Base-by-base conservation (phyloP, 2,888 invertebrate genomes). In the Apantesis nais region DNA sequence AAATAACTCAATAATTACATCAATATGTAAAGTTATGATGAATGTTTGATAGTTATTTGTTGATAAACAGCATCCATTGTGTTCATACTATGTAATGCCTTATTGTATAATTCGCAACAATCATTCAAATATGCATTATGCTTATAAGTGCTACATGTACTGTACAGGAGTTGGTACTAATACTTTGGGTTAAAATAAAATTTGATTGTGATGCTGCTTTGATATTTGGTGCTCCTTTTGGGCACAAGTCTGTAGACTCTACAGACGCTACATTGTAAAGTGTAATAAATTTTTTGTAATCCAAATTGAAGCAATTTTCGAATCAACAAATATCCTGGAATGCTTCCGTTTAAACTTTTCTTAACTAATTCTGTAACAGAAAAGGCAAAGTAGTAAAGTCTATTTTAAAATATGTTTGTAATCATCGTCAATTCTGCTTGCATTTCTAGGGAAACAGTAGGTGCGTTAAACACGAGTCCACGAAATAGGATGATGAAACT, bases 401-500 rank as follows among this genome's bases (percentile, higher is more conserved):
- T 68, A 68, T 72, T 68, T 72, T 72, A 52, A 62, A 63, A 48
- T 41, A 67, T 61, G 63, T 70, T 67, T 70, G 64, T 69, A 69
- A 73, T 70, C 60, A 69, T 64, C 62, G 52, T 39, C 67, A 73
- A 61, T 67, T 58, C 52, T 63, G 69, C 62, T 37, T 77, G 76
- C 72, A 68, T 62, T 80, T 73, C 74, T 72, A 12, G 31, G 67
- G 66, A 78, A 68, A 44, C 66, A 48, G 74, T 82, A 71, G 70
- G 78, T 71, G 75, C 58, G 62, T 70, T 66, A 34, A 62, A 72
- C 66, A 66, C 25, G n/a, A 72, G 72, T 74, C 72, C 66, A 63
- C 71, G 66, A 62, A 62, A 67, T 62, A 62, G 29, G 37, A 76
- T 74, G 77, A 74, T 73, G 76, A 74, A 78, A 75, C 69, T 64